These are phyloP conservation scores for Drosophila barbarae DNA, from an alignment of 2,888 invertebrate genomes.

Conservation along the genomic window DNA sequence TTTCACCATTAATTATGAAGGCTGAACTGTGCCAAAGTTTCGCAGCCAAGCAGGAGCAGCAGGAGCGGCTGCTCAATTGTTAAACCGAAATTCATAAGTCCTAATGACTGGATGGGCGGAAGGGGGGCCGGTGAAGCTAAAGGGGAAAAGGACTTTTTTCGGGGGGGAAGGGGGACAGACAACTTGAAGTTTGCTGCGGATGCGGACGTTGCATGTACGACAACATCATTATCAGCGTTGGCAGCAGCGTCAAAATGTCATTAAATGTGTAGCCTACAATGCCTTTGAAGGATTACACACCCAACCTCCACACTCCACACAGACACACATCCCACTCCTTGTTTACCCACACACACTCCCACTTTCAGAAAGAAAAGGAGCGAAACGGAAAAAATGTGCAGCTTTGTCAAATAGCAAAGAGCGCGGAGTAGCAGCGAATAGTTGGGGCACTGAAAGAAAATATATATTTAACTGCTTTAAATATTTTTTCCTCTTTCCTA, in stretches of 20 bases:
- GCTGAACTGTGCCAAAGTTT: conserved; percentile 43
- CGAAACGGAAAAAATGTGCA: conserved; percentile 55
- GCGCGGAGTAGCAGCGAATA: conserved; percentile 49
- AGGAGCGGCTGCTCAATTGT: conserved; percentile 33
- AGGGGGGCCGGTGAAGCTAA: background rate
- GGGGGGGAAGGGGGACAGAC: conserved; percentile 30
- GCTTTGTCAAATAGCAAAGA: conserved; percentile 66
- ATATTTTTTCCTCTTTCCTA: background rate
- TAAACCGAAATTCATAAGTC: conserved; percentile 44
- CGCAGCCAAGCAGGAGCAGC: conserved; percentile 1
- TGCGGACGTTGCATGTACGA: conserved; percentile 52
- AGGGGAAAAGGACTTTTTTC: conserved; percentile 7
- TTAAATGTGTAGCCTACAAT: conserved; percentile 67
- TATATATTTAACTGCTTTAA: background rate
- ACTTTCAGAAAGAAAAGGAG: conserved; percentile 30
- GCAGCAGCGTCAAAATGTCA: conserved; percentile 68
- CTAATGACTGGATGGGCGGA: conserved; percentile 31
- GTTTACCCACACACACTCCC: conserved; percentile 43
- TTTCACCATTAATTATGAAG: conserved; percentile 41
- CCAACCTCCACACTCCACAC: conserved; percentile 21
- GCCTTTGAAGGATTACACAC: conserved; percentile 68
- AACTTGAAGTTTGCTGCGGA: conserved; percentile 51
- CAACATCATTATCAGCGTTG: conserved; percentile 66
- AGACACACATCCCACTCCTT: conserved; percentile 26
- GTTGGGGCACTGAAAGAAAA: conserved; percentile 39